Percentiles rank a stretch among this genome's conserved stretches.
Conservation (phyloP, 2,888 invertebrate species). For the Gymnosoma rotundatum region DNA sequence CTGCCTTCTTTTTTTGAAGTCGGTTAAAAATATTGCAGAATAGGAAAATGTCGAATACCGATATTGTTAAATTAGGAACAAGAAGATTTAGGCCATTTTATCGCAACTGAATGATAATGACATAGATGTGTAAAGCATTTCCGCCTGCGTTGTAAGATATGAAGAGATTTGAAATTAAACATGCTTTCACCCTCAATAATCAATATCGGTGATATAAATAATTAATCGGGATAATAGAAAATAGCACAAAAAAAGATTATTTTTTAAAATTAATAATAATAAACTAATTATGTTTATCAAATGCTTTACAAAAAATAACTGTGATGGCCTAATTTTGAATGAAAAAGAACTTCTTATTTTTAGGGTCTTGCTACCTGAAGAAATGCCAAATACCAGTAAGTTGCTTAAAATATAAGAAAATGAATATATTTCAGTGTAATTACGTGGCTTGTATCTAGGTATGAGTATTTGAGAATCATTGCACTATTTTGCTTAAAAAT, state of each 20-base stretch:
- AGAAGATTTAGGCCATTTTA: too few species aligned
- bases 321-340: neutral
- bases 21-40: too few species aligned
- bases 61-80: too few species aligned
- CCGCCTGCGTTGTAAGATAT: neutral
- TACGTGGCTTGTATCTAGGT: too few species aligned
- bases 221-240: too few species aligned
- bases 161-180: constrained; percentile 15
- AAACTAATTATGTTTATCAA: constrained; percentile 26
- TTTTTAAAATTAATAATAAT: too few species aligned
- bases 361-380: too few species aligned
- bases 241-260: too few species aligned
- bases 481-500: neutral
- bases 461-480: constrained; percentile 32
- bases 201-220: too few species aligned
- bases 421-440: neutral
- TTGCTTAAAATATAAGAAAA: neutral
- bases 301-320: neutral
- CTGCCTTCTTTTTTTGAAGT: too few species aligned
- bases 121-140: neutral
- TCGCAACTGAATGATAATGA: neutral
- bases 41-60: too few species aligned
- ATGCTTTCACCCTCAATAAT: too few species aligned
- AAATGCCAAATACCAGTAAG: neutral
- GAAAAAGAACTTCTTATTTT: neutral